Evolutionary conservation across 2,888 invertebrate genomes (phyloP).

Genomic region (Anorthoa munda): DNA sequence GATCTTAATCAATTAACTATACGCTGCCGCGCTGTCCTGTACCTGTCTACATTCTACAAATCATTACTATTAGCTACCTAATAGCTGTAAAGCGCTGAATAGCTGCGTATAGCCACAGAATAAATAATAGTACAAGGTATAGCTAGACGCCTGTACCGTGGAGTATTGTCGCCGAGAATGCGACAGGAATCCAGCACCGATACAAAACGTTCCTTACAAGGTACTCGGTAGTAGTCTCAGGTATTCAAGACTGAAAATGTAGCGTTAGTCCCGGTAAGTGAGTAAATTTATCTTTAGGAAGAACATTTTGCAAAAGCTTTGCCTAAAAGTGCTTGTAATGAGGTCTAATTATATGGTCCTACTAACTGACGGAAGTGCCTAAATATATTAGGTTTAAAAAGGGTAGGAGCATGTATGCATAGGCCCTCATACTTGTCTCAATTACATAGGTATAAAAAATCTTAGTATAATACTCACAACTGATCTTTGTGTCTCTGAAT

Average conservation of each 20-base stretch:
- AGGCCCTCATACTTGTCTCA: too few relatives aligned
- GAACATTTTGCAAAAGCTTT: not conserved
- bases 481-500: too few relatives aligned
- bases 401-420: too few relatives aligned
- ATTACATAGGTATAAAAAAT: too few relatives aligned
- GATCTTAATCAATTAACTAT: conserved; percentile 13
- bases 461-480: too few relatives aligned
- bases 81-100: not conserved
- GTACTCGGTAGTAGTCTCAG: conserved; percentile 15
- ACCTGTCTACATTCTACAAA: not conserved
- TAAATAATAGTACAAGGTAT: too few relatives aligned
- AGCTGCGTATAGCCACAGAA: too few relatives aligned
- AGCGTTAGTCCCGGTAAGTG: not conserved
- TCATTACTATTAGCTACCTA: not conserved
- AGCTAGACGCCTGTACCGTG: conserved; percentile 1
- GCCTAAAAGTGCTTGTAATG: not conserved
- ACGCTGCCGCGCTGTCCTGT: not conserved
- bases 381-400: too few relatives aligned
- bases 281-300: conserved; percentile 3
- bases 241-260: conserved; percentile 36
- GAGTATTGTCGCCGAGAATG: conserved; percentile 42
- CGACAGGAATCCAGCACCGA: conserved; percentile 35
- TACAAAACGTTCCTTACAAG: conserved; percentile 34
- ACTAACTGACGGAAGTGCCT: too few relatives aligned
- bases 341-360: not conserved